Conservation (phyloP, 30 jellyfish, hydroid and myxozoan genomes). For the Cassiopea xamachana region DNA sequence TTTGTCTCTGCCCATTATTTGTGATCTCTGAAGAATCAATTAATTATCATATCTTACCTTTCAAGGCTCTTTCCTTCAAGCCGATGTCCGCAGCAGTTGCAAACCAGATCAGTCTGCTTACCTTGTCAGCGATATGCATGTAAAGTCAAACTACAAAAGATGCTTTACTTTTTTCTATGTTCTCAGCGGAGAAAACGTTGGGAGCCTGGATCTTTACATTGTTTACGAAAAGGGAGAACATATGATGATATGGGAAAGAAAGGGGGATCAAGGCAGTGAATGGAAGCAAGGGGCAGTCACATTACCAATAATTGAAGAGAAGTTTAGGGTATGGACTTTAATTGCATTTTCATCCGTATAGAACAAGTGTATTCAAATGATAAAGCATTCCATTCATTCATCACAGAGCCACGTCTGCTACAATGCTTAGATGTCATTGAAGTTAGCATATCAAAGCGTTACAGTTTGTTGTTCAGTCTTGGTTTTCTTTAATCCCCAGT, state of each 20-base stretch:
- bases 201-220: not conserved
- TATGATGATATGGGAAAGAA: slow-evolving; percentile 32
- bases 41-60: not conserved
- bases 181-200: slow-evolving; percentile 19
- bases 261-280: slow-evolving; percentile 32
- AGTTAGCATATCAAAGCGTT: no score
- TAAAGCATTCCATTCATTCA: no score
- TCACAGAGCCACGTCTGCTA: no score
- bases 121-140: not conserved
- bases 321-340: slow-evolving; percentile 1
- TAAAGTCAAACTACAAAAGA: not conserved
- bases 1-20: no score
- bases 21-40: no score
- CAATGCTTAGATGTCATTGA: no score
- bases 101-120: slow-evolving; percentile 1
- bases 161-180: slow-evolving; percentile 26
- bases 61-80: slow-evolving; percentile 22
- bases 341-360: no score
- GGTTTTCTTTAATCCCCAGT: not conserved
- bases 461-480: no score
- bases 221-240: not conserved
- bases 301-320: slow-evolving; percentile 15
- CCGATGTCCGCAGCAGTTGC: slow-evolving; percentile 5
- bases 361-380: no score
- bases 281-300: slow-evolving; percentile 60